Conservation (phyloP, 1,140 invertebrate genomes). For the Zophobas atratus region DNA sequence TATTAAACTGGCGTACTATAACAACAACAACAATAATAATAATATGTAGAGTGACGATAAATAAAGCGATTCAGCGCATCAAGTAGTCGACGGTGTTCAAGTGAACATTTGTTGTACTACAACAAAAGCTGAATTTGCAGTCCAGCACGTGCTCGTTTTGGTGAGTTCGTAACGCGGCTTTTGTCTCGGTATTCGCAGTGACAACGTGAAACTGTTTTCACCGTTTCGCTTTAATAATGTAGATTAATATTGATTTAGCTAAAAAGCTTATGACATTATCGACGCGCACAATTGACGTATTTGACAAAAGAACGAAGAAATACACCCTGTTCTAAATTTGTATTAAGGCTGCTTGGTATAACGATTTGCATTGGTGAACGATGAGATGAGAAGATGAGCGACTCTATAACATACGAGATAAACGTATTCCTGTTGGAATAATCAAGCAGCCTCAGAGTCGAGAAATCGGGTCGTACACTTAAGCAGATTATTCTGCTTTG, state of each 20-base stretch:
- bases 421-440: constrained; percentile 36
- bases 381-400: constrained; percentile 33
- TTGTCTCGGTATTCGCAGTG: no score
- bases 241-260: background rate
- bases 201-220: no score
- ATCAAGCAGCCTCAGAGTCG: constrained; percentile 14
- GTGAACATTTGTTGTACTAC: no score
- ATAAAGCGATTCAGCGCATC: no score
- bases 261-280: background rate
- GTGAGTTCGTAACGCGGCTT: no score
- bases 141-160: no score
- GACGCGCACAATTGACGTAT: constrained; percentile 15
- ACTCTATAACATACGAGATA: constrained; percentile 41
- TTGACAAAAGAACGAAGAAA: constrained; percentile 47
- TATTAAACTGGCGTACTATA: no score
- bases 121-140: no score
- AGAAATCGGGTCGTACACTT: constrained; percentile 21
- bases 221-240: no score
- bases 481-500: constrained; percentile 5
- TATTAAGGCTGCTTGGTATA: constrained; percentile 47
- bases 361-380: constrained; percentile 35
- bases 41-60: no score
- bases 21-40: no score
- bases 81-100: no score
- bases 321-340: constrained; percentile 54